Base-by-base conservation (phyloP, 2,888 invertebrate species). In the Brachyptera putata region DNA sequence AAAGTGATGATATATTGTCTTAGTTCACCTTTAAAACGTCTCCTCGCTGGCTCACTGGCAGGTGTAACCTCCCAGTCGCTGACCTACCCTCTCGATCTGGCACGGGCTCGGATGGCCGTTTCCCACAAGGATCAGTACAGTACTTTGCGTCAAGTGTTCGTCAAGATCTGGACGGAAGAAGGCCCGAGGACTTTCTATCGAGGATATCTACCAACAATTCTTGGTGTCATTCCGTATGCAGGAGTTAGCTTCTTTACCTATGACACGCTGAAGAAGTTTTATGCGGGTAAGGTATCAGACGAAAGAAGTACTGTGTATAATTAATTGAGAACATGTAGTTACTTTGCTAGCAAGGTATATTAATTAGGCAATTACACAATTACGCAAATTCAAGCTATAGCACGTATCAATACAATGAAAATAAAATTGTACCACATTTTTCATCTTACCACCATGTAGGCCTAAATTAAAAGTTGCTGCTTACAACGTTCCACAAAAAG, bases 241-340 rank as follows among this genome's bases (percentile, higher is more conserved):
- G 98, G 98, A 2, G 90, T 91, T 56, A 95, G 96, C 14, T 99
- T 99, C 79, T 97, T 90, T 77, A 98, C 95, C 0, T 99, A 96
- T 73, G 98, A 98, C 77, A 89, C 91, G 0, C 80, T 98, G 24
- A 98, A 98, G 74, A 84, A 85, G 63, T 76, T 84, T 68, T 85
- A 91, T 70, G 75, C 79, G 70, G 87, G 92, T 92, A 73, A 78
- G 75, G n/a, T n/a, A n/a, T n/a, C n/a, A n/a, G n/a, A n/a, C n/a
- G n/a, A n/a, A n/a, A n/a, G n/a, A n/a, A n/a, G n/a, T n/a, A n/a
- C n/a, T n/a, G n/a, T n/a, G n/a, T n/a, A n/a, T n/a, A n/a, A n/a
- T n/a, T n/a, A n/a, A n/a, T n/a, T n/a, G n/a, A n/a, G n/a, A n/a
- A n/a, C n/a, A n/a, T n/a, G n/a, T n/a, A n/a, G n/a, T n/a, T n/a